These are phyloP conservation scores for Microdon myrmicae DNA, from an alignment of 2,888 invertebrate species.

Conservation along the genomic window DNA sequence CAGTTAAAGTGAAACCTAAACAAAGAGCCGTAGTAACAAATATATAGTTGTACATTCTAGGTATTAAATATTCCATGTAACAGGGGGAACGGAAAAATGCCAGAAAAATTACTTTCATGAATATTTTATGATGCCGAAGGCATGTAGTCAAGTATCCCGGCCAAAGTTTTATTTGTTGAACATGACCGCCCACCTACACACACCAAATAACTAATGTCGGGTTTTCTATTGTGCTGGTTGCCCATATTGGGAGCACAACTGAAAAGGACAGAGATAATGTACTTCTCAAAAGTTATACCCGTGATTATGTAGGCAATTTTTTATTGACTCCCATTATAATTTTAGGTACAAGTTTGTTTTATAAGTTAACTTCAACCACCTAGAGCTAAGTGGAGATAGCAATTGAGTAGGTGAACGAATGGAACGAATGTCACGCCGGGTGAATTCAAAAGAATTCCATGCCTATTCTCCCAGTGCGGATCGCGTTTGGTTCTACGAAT, in stretches of 20 bases:
- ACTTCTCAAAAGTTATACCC: slow-evolving; percentile 9
- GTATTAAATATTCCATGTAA: slow-evolving; percentile 4
- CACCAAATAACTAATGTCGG: slow-evolving; percentile 29
- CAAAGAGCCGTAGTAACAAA: too few species aligned
- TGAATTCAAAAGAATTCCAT: too few species aligned
- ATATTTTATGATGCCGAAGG: slow-evolving; percentile 19
- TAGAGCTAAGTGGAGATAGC: too few species aligned
- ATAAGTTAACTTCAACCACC: slow-evolving; percentile 14
- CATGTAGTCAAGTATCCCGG: slow-evolving; percentile 6
- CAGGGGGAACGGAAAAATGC: slow-evolving; percentile 2
- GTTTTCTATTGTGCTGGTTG: slow-evolving; percentile 16
- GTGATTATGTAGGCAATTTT: slow-evolving; percentile 27
- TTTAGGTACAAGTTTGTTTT: slow-evolving; percentile 18
- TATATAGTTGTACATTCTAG: not conserved
- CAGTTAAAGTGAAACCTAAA: too few species aligned
- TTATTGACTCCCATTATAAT: slow-evolving; percentile 16
- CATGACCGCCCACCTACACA: slow-evolving; percentile 22
- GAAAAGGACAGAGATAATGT: not conserved
- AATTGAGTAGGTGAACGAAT: too few species aligned
- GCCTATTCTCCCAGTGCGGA: too few species aligned
- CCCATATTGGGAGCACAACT: slow-evolving; percentile 6
- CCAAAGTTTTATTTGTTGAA: slow-evolving; percentile 26
- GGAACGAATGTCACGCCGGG: too few species aligned
- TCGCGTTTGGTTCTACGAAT: too few species aligned
- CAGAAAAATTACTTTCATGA: slow-evolving; percentile 10